phyloP scores from a whole-genome alignment of 1,140 invertebrate species.

The Neodiprion virginianus region DNA sequence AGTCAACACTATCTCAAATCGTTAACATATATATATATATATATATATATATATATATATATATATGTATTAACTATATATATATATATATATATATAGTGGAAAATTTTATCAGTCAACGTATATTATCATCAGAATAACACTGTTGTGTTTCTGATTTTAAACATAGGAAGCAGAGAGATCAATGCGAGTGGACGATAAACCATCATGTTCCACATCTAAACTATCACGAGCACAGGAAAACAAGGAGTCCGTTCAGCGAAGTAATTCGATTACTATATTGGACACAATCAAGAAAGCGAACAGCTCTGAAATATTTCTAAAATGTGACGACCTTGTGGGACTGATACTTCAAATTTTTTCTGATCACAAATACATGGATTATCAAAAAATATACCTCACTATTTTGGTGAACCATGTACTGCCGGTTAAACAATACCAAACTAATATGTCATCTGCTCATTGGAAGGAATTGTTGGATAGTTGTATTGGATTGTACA shows the following conservation, averaged over 20 bases:
- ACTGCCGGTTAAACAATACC: constrained; percentile 37
- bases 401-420: constrained; percentile 37
- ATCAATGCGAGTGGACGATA: constrained; percentile 23
- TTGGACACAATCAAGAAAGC: constrained; percentile 34
- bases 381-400: constrained; percentile 42
- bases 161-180: constrained; percentile 36
- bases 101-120: not conserved
- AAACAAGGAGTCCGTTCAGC: constrained; percentile 24
- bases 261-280: constrained; percentile 20
- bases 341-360: constrained; percentile 38
- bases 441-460: constrained; percentile 31
- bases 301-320: constrained; percentile 20
- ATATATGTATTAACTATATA: not conserved
- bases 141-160: not conserved
- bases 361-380: constrained; percentile 24
- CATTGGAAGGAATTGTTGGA: constrained; percentile 45
- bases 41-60: not conserved
- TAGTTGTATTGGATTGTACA: constrained; percentile 33
- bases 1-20: too few relatives aligned
- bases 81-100: not conserved
- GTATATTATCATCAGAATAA: not conserved
- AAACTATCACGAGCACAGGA: constrained; percentile 16
- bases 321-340: constrained; percentile 36
- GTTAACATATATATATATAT: too few relatives aligned
- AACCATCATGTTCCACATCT: not conserved